Conservation (phyloP, 2,797 vertebrate genomes). For the Sebastes trivittatus region DNA sequence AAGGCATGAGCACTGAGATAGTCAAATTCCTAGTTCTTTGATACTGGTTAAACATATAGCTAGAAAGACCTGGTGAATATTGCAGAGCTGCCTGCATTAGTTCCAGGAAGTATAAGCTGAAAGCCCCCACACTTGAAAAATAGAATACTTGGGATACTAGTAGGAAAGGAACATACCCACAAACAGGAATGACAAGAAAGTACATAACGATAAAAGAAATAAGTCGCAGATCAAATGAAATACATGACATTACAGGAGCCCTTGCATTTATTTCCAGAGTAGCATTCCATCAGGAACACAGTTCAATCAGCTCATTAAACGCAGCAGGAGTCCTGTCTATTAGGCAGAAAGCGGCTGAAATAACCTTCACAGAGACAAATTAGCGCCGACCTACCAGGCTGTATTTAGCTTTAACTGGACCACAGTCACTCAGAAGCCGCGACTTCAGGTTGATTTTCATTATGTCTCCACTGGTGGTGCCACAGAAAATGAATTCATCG, state of each 20-base stretch:
- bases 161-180: neutral
- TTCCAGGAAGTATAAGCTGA: neutral
- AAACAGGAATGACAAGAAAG: neutral
- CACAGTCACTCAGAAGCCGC: constrained; percentile 78
- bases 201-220: neutral
- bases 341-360: neutral
- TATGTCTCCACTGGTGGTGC: constrained; percentile 91
- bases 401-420: constrained; percentile 86
- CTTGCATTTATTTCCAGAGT: neutral
- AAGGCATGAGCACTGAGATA: neutral
- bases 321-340: neutral
- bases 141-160: neutral
- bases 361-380: neutral
- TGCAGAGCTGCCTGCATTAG: neutral
- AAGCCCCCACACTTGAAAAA: neutral
- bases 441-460: constrained; percentile 85
- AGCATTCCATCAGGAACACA: neutral
- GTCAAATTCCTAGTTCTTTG: neutral
- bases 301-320: neutral
- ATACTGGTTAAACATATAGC: neutral
- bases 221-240: neutral
- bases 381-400: constrained; percentile 77
- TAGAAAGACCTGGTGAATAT: neutral
- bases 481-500: constrained; percentile 87
- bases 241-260: neutral